Percentiles rank a stretch among this genome's conserved stretches.
Conservation (phyloP, 2,888 invertebrate species). For the Poecilobothrus nobilitatus region DNA sequence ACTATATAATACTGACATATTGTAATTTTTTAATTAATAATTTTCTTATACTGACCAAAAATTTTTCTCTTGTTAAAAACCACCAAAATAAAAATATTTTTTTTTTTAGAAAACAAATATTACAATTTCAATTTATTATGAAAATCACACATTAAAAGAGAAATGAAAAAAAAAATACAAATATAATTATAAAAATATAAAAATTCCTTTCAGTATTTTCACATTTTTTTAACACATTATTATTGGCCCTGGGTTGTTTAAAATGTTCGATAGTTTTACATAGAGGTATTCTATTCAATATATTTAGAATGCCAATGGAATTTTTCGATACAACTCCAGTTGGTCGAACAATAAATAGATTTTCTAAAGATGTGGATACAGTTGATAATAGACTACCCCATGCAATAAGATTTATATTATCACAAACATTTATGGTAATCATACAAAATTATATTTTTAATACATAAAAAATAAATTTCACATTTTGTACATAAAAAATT, state of each 20-base stretch:
- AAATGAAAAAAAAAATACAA: too few species aligned
- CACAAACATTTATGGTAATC: conserved; percentile 45
- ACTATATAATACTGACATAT: too few species aligned
- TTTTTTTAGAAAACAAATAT: too few species aligned
- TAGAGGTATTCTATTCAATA: conserved; percentile 50
- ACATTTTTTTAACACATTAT: conserved; percentile 34
- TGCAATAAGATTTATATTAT: conserved; percentile 39
- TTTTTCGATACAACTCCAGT: conserved; percentile 72
- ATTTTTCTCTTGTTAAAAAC: too few species aligned
- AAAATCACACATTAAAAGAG: too few species aligned
- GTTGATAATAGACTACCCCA: conserved; percentile 50
- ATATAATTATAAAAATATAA: background rate
- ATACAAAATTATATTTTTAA: conserved; percentile 11
- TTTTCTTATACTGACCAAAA: too few species aligned
- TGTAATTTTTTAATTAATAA: too few species aligned
- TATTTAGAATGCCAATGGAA: conserved; percentile 60
- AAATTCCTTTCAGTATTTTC: conserved; percentile 5
- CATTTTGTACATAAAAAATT: background rate
- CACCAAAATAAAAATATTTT: too few species aligned
- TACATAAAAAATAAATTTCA: conserved; percentile 15
- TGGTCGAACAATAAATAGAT: conserved; percentile 64
- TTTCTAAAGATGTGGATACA: conserved; percentile 53
- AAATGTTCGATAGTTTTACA: conserved; percentile 56
- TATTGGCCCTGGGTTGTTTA: conserved; percentile 43
- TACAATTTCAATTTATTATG: too few species aligned